These are phyloP conservation scores for Nudaria mundana DNA, from an alignment of 2,888 invertebrate species.

Conservation along the genomic window DNA sequence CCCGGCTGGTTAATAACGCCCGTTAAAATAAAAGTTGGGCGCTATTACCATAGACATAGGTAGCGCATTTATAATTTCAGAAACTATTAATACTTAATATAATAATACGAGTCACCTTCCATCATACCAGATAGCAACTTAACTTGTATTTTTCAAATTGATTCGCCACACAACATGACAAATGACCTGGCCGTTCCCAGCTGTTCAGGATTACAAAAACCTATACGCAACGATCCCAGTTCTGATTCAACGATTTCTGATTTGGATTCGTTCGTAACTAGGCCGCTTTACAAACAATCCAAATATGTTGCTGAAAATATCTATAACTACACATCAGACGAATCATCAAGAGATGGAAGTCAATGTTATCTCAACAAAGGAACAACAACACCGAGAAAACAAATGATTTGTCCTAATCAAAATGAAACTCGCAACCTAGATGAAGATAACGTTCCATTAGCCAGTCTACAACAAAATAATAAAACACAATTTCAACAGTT, in stretches of 20 bases:
- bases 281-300: neutral
- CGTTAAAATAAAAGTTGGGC: too few species aligned
- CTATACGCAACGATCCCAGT: neutral
- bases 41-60: too few species aligned
- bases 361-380: conserved; percentile 1
- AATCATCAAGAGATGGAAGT: neutral
- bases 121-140: conserved; percentile 4
- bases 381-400: conserved; percentile 1
- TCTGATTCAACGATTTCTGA: conserved; percentile 2
- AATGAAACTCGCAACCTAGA: neutral
- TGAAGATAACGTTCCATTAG: conserved; percentile 2
- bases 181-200: neutral
- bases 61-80: too few species aligned
- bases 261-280: conserved; percentile 1
- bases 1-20: too few species aligned
- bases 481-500: conserved; percentile 2
- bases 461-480: neutral
- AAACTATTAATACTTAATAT: too few species aligned
- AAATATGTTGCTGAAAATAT: conserved; percentile 1
- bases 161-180: neutral
- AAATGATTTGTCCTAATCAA: conserved; percentile 1
- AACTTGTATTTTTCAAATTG: conserved; percentile 4
- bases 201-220: neutral
- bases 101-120: neutral
- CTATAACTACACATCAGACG: conserved; percentile 1